Evolutionary conservation across 1,140 invertebrate genomes (phyloP).

Genomic region (Drosophila triauraria): DNA sequence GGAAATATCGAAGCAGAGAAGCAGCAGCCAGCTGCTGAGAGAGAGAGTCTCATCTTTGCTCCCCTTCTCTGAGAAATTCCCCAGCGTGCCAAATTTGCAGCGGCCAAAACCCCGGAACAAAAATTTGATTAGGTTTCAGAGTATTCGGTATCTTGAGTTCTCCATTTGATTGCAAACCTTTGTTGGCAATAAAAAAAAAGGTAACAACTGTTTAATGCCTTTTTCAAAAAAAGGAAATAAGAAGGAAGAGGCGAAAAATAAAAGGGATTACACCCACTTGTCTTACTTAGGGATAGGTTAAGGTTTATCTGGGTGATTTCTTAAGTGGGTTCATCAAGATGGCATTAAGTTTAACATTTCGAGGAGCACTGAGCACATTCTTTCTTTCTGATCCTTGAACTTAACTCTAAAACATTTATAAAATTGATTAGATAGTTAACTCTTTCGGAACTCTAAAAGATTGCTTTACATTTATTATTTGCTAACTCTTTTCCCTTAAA

Average conservation of each 20-base stretch:
- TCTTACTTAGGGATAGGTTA: constrained; percentile 29
- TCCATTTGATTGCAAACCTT: constrained; percentile 23
- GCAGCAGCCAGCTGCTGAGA: constrained; percentile 26
- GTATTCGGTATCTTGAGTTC: constrained; percentile 33
- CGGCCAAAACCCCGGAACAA: constrained; percentile 30
- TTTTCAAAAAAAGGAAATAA: background rate
- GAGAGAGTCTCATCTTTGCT: background rate
- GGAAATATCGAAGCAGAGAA: constrained; percentile 57
- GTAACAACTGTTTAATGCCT: constrained; percentile 24
- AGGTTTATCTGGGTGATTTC: constrained; percentile 7
- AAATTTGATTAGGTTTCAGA: constrained; percentile 66
- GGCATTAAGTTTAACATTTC: background rate
- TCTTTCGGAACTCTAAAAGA: background rate
- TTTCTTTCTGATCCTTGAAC: background rate
- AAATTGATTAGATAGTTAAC: background rate
- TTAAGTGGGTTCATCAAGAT: constrained; percentile 24
- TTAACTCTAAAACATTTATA: background rate
- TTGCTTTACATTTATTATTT: constrained; percentile 18
- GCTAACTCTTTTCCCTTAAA: background rate
- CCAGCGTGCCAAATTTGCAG: constrained; percentile 22
- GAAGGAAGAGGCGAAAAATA: background rate
- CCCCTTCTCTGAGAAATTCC: constrained; percentile 24
- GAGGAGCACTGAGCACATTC: too few species aligned
- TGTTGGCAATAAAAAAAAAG: constrained; percentile 33
- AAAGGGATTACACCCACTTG: constrained; percentile 7